Percentiles rank a stretch among this genome's conserved stretches.
These are phyloP conservation scores for Sebastes nivosus DNA, from an alignment of 2,797 vertebrate species.

Conservation along the genomic window DNA sequence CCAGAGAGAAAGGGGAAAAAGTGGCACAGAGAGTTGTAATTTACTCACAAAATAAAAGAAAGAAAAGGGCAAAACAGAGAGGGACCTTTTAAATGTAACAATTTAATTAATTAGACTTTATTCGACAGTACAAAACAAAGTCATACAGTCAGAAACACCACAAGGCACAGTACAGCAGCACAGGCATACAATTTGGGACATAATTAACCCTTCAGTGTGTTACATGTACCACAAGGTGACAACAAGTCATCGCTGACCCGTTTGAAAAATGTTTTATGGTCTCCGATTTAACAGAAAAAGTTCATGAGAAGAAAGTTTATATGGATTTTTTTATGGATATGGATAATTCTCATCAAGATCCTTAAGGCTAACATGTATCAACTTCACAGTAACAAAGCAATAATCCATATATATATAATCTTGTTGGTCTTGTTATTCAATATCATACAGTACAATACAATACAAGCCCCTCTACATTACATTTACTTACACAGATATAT, in stretches of 20 bases:
- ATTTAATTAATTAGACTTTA: constrained; percentile 63
- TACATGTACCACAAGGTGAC: constrained; percentile 56
- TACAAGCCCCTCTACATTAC: constrained; percentile 71
- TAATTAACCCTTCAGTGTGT: constrained; percentile 50
- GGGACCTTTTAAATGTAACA: constrained; percentile 25
- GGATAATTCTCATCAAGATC: constrained; percentile 25
- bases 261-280: constrained; percentile 19
- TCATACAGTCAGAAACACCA: constrained; percentile 71
- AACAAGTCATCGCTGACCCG: constrained; percentile 24
- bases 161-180: constrained; percentile 74
- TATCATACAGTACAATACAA: constrained; percentile 72
- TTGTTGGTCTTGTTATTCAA: constrained; percentile 40
- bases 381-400: constrained; percentile 57
- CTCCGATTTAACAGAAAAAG: constrained; percentile 37
- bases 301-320: constrained; percentile 11
- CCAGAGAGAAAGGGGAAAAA: too few species aligned
- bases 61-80: not conserved
- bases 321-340: not conserved
- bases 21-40: not conserved
- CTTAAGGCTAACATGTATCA: constrained; percentile 60
- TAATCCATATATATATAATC: constrained; percentile 35
- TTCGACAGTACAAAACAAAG: constrained; percentile 75
- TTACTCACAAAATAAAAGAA: not conserved
- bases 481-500: constrained; percentile 68
- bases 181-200: constrained; percentile 63